Percentiles rank a stretch among this genome's conserved stretches.
Evolutionary conservation across 2,888 invertebrate genomes (phyloP).

Genomic region (Schizaphis graminum): DNA sequence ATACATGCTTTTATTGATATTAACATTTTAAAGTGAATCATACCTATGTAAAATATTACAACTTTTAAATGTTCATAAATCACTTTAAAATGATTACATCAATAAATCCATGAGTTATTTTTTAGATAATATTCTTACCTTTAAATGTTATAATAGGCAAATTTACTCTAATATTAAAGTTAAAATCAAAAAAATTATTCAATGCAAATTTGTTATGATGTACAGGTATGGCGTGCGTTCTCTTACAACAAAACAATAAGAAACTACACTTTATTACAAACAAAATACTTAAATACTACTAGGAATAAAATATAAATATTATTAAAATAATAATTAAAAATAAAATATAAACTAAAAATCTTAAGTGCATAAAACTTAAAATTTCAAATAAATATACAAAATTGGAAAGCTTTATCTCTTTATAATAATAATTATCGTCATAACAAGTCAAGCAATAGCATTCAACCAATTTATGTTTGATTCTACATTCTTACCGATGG

Average conservation of each 20-base stretch:
- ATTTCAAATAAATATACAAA: not conserved
- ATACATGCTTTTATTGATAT: too few species aligned
- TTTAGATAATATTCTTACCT: too few species aligned
- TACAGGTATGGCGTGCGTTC: too few species aligned
- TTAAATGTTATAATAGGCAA: too few species aligned
- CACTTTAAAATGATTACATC: too few species aligned
- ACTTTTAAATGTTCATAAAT: too few species aligned
- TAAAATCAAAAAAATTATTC: too few species aligned
- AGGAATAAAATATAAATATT: not conserved
- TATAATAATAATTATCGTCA: not conserved
- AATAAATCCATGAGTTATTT: too few species aligned
- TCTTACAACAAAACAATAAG: not conserved
- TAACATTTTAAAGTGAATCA: too few species aligned
- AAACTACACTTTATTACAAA: not conserved
- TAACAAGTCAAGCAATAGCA: not conserved
- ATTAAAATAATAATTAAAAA: constrained; percentile 28
- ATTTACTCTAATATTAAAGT: too few species aligned
- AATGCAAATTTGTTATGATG: too few species aligned
- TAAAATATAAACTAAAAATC: not conserved
- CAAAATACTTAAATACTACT: not conserved
- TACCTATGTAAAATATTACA: too few species aligned
- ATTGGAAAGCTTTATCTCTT: not conserved
- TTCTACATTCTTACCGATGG: constrained; percentile 58
- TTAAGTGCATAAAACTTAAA: not conserved
- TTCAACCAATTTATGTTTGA: not conserved